Evolutionary conservation across 1,140 invertebrate species (phyloP).

Genomic region (Chrysopa pallens): DNA sequence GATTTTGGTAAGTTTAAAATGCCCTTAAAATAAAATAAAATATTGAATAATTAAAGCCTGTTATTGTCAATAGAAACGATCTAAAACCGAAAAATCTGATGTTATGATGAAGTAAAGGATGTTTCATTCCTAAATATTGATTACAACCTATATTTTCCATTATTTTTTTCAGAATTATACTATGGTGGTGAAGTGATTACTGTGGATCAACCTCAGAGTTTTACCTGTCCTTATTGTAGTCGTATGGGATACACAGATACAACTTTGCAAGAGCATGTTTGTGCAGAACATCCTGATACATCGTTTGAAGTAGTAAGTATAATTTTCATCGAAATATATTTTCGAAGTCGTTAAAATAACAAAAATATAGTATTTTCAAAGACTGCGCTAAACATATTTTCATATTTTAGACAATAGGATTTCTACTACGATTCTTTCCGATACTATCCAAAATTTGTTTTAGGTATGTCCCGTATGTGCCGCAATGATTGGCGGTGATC

Average conservation of each 20-base stretch:
- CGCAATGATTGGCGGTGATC: conserved; percentile 84
- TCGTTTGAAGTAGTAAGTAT: conserved; percentile 68
- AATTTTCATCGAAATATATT: background rate
- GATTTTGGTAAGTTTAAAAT: conserved; percentile 63
- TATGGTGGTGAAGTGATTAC: conserved; percentile 82
- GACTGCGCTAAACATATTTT: too few relatives aligned
- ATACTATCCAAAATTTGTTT: conserved; percentile 8
- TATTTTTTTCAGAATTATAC: conserved; percentile 79
- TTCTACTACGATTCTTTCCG: too few relatives aligned
- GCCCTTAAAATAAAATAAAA: too few relatives aligned
- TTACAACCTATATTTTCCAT: too few relatives aligned
- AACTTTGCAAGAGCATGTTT: conserved; percentile 81
- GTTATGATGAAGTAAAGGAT: too few relatives aligned
- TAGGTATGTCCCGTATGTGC: conserved; percentile 93
- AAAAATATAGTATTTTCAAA: too few relatives aligned
- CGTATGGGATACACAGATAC: conserved; percentile 90
- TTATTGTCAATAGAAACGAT: too few relatives aligned
- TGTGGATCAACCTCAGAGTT: conserved; percentile 82
- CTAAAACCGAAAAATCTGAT: too few relatives aligned
- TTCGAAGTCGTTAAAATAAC: too few relatives aligned
- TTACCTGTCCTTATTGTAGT: conserved; percentile 92
- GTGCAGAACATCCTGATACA: conserved; percentile 69
- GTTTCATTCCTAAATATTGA: too few relatives aligned
- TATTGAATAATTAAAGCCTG: too few relatives aligned
- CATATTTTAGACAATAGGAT: too few relatives aligned